Conservation (phyloP, 2,888 invertebrate species). For the Erebia ligea region DNA sequence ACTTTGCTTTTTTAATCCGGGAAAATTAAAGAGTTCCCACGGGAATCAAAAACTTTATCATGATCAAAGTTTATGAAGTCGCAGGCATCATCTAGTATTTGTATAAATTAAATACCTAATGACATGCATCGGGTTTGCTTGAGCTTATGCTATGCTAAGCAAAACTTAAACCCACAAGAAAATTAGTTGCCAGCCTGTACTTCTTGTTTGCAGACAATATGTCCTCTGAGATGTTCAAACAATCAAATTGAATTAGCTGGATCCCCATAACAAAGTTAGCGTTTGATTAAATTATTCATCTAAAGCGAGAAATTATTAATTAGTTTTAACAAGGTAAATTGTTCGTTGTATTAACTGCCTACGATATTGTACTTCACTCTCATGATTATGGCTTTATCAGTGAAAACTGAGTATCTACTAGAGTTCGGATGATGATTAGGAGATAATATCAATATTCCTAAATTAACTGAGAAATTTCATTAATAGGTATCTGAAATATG, state of each 20-base stretch:
- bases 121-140: neutral
- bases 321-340: constrained; percentile 5
- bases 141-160: too few species aligned
- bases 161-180: neutral
- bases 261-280: constrained; percentile 11
- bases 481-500: too few species aligned
- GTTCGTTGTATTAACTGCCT: neutral
- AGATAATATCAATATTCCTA: too few species aligned
- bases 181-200: constrained; percentile 1
- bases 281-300: constrained; percentile 2
- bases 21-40: too few species aligned
- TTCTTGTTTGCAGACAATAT: neutral
- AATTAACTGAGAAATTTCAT: too few species aligned
- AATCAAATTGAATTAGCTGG: constrained; percentile 5
- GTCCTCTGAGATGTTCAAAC: constrained; percentile 16
- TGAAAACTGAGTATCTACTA: neutral
- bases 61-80: too few species aligned
- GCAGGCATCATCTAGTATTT: too few species aligned
- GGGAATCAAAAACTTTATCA: too few species aligned
- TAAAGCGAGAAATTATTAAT: constrained; percentile 2
- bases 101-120: too few species aligned
- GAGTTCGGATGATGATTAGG: neutral
- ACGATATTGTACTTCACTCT: neutral
- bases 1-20: too few species aligned
- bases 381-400: neutral